Conservation (phyloP, 2,113 vertebrate genomes). For the Ictalurus punctatus region DNA sequence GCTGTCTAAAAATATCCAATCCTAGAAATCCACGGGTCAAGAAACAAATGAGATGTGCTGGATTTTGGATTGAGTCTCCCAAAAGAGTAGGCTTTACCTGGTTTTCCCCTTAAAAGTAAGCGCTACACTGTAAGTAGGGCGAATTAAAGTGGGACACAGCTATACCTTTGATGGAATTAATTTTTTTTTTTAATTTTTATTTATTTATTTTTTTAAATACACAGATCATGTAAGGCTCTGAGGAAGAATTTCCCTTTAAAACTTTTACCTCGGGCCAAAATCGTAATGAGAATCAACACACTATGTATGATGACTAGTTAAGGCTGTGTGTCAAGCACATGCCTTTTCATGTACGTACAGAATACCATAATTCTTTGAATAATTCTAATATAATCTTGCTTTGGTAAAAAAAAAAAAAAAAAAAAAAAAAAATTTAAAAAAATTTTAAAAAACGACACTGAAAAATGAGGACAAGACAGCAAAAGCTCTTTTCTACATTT, state of each 20-base stretch:
- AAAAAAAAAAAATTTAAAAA: slow-evolving; percentile 32
- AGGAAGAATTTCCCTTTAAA: slow-evolving; percentile 28
- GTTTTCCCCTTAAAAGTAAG: background rate
- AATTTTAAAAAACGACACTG: slow-evolving; percentile 11
- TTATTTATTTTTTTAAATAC: too few species aligned
- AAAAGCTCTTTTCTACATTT: slow-evolving; percentile 41
- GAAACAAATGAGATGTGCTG: slow-evolving; percentile 4
- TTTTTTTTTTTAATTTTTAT: too few species aligned
- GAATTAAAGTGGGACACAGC: background rate
- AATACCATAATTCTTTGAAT: slow-evolving; percentile 46
- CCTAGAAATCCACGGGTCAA: slow-evolving; percentile 31
- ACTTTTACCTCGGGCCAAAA: background rate
- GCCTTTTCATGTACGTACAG: slow-evolving; percentile 17
- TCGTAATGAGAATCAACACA: background rate
- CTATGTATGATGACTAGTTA: slow-evolving; percentile 43
- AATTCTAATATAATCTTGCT: slow-evolving; percentile 58
- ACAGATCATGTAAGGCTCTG: background rate
- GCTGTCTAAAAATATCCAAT: slow-evolving; percentile 38
- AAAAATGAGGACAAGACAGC: slow-evolving; percentile 10
- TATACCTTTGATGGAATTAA: background rate
- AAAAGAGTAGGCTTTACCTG: background rate
- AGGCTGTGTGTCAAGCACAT: slow-evolving; percentile 46
- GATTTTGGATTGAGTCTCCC: slow-evolving; percentile 5
- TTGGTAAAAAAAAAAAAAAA: slow-evolving; percentile 61
- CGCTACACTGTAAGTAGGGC: background rate